Conservation (phyloP, 2,797 vertebrate species). For the Pseudomugil tenellus region DNA sequence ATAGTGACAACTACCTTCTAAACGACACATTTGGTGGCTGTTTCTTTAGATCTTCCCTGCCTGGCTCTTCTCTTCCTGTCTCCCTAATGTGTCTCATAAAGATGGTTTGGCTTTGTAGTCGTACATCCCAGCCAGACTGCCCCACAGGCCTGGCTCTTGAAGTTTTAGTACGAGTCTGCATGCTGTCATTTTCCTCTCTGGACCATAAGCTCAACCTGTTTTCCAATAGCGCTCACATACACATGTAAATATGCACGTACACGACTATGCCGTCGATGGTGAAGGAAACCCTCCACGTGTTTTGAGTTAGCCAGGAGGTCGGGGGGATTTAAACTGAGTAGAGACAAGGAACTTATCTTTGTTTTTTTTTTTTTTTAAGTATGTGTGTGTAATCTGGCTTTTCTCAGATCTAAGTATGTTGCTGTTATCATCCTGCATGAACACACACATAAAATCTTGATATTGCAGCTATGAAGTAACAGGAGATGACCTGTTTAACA, state of each 20-base stretch:
- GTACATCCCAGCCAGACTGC: constrained; percentile 1
- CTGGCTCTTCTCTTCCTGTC: constrained; percentile 40
- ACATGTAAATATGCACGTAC: constrained; percentile 10
- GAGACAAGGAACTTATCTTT: constrained; percentile 60
- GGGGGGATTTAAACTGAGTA: constrained; percentile 62
- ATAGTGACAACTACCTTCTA: constrained; percentile 46
- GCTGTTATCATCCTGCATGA: constrained; percentile 33
- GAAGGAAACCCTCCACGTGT: constrained; percentile 67
- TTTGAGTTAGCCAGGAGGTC: constrained; percentile 63
- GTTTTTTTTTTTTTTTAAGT: constrained; percentile 54
- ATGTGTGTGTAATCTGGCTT: constrained; percentile 61
- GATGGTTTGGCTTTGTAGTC: constrained; percentile 59
- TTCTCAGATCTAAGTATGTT: constrained; percentile 54
- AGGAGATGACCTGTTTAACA: constrained; percentile 33
- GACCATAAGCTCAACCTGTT: constrained; percentile 60
- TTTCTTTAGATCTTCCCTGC: constrained; percentile 56
- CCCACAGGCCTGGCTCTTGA: constrained; percentile 36
- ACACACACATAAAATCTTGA: constrained; percentile 12
- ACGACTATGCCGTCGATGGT: constrained; percentile 57
- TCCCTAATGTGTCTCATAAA: constrained; percentile 55
- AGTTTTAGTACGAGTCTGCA: constrained; percentile 49
- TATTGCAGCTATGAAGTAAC: constrained; percentile 43
- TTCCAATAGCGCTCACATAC: constrained; percentile 28
- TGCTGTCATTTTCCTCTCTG: constrained; percentile 59
- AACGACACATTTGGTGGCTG: constrained; percentile 44